phyloP scores from a whole-genome alignment of 2,113 vertebrate genomes.

The Elaphurus davidianus region DNA sequence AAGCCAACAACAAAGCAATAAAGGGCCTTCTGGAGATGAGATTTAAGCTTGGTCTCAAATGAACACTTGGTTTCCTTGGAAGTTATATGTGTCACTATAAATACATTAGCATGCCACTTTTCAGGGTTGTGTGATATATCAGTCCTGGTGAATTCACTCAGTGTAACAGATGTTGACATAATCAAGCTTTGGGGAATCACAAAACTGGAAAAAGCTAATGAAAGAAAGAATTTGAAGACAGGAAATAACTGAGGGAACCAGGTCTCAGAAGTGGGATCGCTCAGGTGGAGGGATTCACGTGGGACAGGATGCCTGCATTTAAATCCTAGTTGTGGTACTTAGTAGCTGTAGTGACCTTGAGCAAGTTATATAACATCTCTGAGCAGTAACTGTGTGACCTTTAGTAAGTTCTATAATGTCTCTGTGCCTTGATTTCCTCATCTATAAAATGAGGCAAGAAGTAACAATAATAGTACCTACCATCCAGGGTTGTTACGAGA shows the following conservation, averaged over 20 bases:
- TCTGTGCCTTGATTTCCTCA: background rate
- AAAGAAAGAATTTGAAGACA: background rate
- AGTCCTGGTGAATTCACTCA: background rate
- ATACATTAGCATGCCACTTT: background rate
- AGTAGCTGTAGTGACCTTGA: background rate
- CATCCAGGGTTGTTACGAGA: background rate
- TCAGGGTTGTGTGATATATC: background rate
- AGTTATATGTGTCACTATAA: background rate
- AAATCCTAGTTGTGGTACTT: background rate
- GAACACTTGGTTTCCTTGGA: background rate
- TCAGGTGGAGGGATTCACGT: background rate
- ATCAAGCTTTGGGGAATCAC: background rate
- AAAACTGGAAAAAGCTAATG: background rate
- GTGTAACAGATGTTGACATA: background rate
- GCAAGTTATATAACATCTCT: background rate
- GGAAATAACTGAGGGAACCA: background rate
- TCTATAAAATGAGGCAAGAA: background rate
- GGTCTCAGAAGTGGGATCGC: background rate
- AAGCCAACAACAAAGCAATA: background rate
- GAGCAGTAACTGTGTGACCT: background rate
- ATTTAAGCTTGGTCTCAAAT: background rate
- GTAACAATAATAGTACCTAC: background rate
- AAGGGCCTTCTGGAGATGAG: background rate
- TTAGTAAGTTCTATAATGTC: background rate
- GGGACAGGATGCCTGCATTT: background rate